phyloP scores from a whole-genome alignment of 2,797 vertebrate genomes.

The Chloroceryle inda region DNA sequence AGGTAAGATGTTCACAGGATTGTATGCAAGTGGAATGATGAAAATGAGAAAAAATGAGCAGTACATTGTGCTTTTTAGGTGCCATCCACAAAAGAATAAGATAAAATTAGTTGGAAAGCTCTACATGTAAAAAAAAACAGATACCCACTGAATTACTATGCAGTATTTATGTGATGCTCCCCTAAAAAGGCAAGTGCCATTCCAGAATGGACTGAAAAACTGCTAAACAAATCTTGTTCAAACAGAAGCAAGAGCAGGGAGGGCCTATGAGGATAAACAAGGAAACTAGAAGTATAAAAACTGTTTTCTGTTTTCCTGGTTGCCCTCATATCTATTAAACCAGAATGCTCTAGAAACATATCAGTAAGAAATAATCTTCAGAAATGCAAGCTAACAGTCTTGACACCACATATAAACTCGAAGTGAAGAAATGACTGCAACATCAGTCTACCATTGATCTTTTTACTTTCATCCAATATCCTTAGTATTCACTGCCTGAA shows the following conservation, averaged over 20 bases:
- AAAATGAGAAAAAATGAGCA: not conserved
- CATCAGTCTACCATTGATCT: not conserved
- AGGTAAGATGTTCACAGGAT: not conserved
- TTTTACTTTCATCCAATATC: not conserved
- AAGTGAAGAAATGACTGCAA: not conserved
- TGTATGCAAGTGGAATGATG: not conserved
- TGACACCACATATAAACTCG: not conserved
- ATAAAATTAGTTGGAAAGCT: not conserved
- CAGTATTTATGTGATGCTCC: not conserved
- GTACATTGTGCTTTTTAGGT: not conserved
- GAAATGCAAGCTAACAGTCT: not conserved
- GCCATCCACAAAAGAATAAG: not conserved
- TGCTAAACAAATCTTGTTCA: not conserved
- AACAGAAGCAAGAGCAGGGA: not conserved
- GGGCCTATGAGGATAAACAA: not conserved
- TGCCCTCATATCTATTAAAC: not conserved
- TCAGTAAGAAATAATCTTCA: not conserved
- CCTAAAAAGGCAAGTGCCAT: not conserved
- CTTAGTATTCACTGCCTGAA: not conserved
- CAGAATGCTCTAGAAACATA: not conserved
- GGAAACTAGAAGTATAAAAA: not conserved
- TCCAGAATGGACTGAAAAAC: not conserved
- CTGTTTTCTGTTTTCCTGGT: not conserved
- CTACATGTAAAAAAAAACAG: not conserved
- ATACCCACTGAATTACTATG: not conserved